Base-by-base conservation (phyloP, 2,797 vertebrate species). In the Phyllotis vaccarum region DNA sequence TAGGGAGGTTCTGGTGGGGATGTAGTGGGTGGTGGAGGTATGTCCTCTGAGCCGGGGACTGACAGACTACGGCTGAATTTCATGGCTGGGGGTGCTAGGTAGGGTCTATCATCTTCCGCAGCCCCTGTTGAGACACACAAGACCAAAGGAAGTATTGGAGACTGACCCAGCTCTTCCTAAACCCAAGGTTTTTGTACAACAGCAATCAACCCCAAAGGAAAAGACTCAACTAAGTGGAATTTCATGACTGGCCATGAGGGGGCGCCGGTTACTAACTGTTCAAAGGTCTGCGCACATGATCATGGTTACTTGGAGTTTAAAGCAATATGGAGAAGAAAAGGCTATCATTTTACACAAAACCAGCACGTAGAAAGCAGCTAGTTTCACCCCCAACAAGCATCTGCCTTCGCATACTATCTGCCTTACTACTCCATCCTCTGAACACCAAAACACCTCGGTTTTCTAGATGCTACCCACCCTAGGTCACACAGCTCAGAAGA, bases 21-120 rank as follows among this genome's bases (percentile, higher is more conserved):
- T 5, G 99, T 99, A 72, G 99, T 99, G n/a, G 99, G 99, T 29
- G 99, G 99, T 0, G 99, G 99, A 13, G 99, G 99, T 95, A 99
- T 99, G 85, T 99, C 99, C 52, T 99, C 99, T 0, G 99, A 99
- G 14, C 99, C 99, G 0, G 99, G 99, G 91, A 99, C 99, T 0
- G 99, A 99, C 93, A 99, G 98, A 97, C 99, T 99, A 86, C 99
- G 99, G 88, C 99, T 99, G 96, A 99, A 99, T 98, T 99, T 99
- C 98, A 99, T 98, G 81, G 98, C 96, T 19, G 99, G 99, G 97
- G 99, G 99, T 93, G 99, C 98, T 86, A 99, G 98, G 96, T 98
- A 99, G 96, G 99, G 99, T 96, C 98, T 99, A 89, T 99, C 99
- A 74, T 99, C 99, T 95, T 99, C 99, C 27, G 98, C 98, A 62